A percentile compares a stretch with the other conserved stretches of the same genome.
These are phyloP conservation scores for Struthidea cinerea DNA, from an alignment of 2,113 vertebrate species.

Conservation along the genomic window DNA sequence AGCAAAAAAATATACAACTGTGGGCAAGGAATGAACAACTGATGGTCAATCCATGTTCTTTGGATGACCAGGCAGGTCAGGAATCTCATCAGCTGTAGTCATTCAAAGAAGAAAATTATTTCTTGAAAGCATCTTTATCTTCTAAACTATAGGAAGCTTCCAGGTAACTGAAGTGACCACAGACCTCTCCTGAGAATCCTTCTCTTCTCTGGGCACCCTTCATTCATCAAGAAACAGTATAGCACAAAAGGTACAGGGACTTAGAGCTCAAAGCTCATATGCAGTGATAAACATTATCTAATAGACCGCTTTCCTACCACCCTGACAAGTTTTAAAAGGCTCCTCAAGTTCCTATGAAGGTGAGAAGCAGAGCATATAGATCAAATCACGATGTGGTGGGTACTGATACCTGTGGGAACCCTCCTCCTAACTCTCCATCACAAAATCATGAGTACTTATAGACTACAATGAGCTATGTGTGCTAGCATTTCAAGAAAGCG, in stretches of 20 bases:
- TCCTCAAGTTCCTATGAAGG: neutral
- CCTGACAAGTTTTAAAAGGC: neutral
- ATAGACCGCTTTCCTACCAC: neutral
- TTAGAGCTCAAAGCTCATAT: neutral
- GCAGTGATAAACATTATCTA: neutral
- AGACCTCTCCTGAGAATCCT: neutral
- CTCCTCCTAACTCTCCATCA: neutral
- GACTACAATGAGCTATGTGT: neutral
- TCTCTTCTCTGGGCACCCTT: neutral
- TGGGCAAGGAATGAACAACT: neutral
- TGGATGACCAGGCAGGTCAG: neutral
- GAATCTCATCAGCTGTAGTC: neutral
- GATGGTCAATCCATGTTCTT: neutral
- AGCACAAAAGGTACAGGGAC: neutral
- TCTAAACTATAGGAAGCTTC: neutral
- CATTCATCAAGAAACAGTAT: neutral
- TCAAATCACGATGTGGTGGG: neutral
- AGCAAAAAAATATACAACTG: neutral
- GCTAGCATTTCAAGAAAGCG: neutral
- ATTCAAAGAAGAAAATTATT: neutral
- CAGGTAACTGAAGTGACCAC: neutral
- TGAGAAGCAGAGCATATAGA: neutral
- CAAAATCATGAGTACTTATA: neutral
- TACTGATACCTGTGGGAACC: neutral
- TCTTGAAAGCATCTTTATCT: neutral